Percentiles rank a stretch among this genome's conserved stretches.
These are phyloP conservation scores for Tor tambroides DNA, from an alignment of 2,113 vertebrate genomes.

Conservation along the genomic window DNA sequence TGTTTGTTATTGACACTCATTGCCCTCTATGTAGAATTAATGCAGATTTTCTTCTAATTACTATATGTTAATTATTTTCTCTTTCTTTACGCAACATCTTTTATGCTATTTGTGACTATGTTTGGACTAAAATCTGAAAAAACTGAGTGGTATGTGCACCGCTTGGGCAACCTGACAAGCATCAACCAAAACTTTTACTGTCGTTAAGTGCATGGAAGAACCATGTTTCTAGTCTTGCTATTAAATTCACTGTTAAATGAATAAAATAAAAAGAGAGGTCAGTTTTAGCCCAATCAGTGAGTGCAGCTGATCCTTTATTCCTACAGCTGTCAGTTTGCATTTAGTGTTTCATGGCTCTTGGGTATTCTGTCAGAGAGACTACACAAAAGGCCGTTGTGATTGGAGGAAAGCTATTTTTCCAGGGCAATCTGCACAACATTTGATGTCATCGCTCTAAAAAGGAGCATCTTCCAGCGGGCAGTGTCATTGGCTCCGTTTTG, in stretches of 20 bases:
- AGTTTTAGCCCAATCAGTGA: slow-evolving; percentile 54
- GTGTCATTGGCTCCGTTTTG: slow-evolving; percentile 64
- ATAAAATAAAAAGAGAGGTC: slow-evolving; percentile 31
- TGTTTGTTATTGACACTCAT: too few species aligned
- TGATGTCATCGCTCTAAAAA: slow-evolving; percentile 68
- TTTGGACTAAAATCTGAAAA: too few species aligned
- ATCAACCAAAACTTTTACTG: neutral
- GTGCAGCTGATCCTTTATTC: slow-evolving; percentile 66
- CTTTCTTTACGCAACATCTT: neutral
- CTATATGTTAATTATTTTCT: neutral
- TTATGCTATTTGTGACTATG: neutral
- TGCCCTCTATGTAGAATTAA: too few species aligned
- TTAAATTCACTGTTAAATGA: slow-evolving; percentile 55
- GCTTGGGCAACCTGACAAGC: too few species aligned
- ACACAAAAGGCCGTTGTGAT: slow-evolving; percentile 60
- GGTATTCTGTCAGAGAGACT: slow-evolving; percentile 61
- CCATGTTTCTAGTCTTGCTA: neutral
- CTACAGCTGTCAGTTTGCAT: slow-evolving; percentile 75
- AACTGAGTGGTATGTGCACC: neutral
- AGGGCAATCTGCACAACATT: slow-evolving; percentile 54
- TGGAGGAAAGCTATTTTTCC: slow-evolving; percentile 60
- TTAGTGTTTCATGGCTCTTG: slow-evolving; percentile 64
- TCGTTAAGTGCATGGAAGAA: neutral
- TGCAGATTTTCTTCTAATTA: neutral
- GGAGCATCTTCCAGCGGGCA: slow-evolving; percentile 70